These are phyloP conservation scores for Hyperoplus lanceolatus DNA, from an alignment of 2,797 vertebrate genomes.

Conservation along the genomic window DNA sequence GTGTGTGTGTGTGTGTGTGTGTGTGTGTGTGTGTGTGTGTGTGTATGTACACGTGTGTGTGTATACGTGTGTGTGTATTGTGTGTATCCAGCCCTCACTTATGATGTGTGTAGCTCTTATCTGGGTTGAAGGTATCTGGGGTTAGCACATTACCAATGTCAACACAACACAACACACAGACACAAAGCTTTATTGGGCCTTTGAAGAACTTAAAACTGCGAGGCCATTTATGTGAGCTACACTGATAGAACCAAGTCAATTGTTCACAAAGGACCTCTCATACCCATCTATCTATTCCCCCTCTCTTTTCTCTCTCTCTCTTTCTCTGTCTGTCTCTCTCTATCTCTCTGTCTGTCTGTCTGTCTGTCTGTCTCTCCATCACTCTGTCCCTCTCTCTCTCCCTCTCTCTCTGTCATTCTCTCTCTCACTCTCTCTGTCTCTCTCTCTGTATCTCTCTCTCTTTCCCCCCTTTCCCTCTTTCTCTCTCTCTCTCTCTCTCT, in stretches of 20 bases:
- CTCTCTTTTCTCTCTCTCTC: constrained; percentile 17
- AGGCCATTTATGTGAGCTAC: constrained; percentile 34
- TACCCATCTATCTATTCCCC: constrained; percentile 53
- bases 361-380: no score
- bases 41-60: no score
- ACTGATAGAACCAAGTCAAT: constrained; percentile 68
- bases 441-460: no score
- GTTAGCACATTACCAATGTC: constrained; percentile 28
- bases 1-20: no score
- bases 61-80: no score
- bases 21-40: no score
- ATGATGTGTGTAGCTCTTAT: constrained; percentile 34
- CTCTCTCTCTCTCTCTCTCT: no score
- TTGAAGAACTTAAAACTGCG: constrained; percentile 47
- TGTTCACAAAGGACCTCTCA: constrained; percentile 54
- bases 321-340: constrained; percentile 25
- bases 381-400: no score
- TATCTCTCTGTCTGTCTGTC: no score
- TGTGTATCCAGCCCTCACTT: constrained; percentile 20
- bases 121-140: constrained; percentile 45
- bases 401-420: no score
- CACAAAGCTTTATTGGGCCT: constrained; percentile 21
- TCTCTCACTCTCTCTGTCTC: no score
- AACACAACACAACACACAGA: constrained; percentile 6
- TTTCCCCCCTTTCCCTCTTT: no score